Evolutionary conservation across 2,113 vertebrate genomes (phyloP).

Genomic region (Charina bottae): DNA sequence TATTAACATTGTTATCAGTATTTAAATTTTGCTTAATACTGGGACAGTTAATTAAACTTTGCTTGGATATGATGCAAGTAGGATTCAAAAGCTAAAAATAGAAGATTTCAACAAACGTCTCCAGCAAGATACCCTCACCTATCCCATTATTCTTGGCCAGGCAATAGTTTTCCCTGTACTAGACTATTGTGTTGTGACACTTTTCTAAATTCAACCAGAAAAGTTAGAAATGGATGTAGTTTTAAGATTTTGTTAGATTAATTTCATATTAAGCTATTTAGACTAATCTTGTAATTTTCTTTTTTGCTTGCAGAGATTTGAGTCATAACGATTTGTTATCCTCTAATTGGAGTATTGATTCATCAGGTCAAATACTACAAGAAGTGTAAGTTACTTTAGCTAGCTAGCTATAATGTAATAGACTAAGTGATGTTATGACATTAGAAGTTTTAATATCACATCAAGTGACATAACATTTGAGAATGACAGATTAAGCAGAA

Average conservation of each 20-base stretch:
- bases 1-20: neutral
- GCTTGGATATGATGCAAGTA: neutral
- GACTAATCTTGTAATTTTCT: constrained; percentile 37
- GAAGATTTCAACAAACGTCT: neutral
- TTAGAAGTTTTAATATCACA: neutral
- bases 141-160: no score
- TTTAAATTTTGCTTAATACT: neutral
- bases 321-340: constrained; percentile 77
- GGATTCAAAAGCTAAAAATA: neutral
- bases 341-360: constrained; percentile 75
- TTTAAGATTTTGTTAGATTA: neutral
- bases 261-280: neutral
- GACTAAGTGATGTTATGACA: neutral
- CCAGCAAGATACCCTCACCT: neutral
- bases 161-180: neutral
- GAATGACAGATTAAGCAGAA: neutral
- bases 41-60: neutral
- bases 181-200: neutral
- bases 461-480: neutral
- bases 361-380: constrained; percentile 71
- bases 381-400: constrained; percentile 80
- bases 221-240: neutral
- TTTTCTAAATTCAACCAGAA: neutral
- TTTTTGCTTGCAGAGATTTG: constrained; percentile 75
- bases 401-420: constrained; percentile 10